Base-by-base conservation (phyloP, 2,888 invertebrate species). In the Eupithecia dodoneata region DNA sequence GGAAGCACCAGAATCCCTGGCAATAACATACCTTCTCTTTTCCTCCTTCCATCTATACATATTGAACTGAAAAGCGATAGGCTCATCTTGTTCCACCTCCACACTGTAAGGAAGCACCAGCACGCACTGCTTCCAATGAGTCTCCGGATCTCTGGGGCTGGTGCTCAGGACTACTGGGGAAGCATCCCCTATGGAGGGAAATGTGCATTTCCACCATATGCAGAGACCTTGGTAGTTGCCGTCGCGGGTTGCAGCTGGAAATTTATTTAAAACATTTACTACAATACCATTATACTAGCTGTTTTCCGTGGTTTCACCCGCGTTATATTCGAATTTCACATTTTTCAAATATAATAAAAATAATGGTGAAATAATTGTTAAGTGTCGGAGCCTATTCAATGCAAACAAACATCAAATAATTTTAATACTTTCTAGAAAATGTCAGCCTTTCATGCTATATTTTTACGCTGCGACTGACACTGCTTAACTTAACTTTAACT, bases 91-190 rank as follows among this genome's bases (percentile, higher is more conserved):
- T 13, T 94, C 97, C 72, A 96, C 96, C 77, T 93, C 89, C 42
- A 96, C 92, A 75, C 96, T 95, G 41, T 96, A 90, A 0, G 98
- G 98, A 69, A 99, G 91, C 2, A 98, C 96, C 81, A 99, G 96
- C 0, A 98, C 96, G 0, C 98, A 98, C 91, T 99, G 99, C 87
- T 99, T 98, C 99, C 99, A 99, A 93, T 99, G 99, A 0, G 99
- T 99, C 41, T 95, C 93, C 0, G 96, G 92, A 7, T 96, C 94
- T 30, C 93, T 90, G 1, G 99, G 99, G 49, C 97, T 96, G 6
- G 99, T 99, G 76, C 97, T 97, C 79, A 99, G 96, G 49, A 95
- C 89, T 10, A 97, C 95, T 13, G 95, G 92, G 63, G 95, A 91
- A 66, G 96, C 93, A 79, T 97, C 96, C 87, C 87, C 80, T 84